Conservation (phyloP, 2,797 vertebrate genomes). For the Hyperoplus immaculatus region DNA sequence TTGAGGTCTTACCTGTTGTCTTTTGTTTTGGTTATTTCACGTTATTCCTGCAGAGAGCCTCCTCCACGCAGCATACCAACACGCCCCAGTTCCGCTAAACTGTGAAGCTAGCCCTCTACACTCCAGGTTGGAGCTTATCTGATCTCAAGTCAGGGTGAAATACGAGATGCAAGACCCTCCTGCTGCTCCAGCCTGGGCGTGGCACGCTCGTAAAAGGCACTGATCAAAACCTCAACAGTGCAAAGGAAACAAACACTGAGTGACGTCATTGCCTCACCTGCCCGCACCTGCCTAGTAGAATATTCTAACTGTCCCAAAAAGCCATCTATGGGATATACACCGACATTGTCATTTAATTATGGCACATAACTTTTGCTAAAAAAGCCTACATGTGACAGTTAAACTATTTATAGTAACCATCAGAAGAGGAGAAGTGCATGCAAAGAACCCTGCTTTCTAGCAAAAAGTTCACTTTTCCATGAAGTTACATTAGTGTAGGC, state of each 20-base stretch:
- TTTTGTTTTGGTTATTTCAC: conserved; percentile 22
- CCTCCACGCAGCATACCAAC: conserved; percentile 22
- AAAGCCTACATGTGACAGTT: background rate
- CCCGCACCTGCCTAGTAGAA: background rate
- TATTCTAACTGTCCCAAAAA: too few relatives aligned
- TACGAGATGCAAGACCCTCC: conserved; percentile 27
- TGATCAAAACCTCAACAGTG: background rate
- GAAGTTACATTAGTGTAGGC: background rate
- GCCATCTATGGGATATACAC: background rate
- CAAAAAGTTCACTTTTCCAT: background rate
- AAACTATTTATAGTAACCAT: background rate
- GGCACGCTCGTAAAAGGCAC: conserved; percentile 4
- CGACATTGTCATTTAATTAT: background rate
- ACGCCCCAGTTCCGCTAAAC: conserved; percentile 34
- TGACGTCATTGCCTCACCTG: background rate
- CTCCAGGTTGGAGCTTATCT: conserved; percentile 10
- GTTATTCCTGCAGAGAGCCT: background rate
- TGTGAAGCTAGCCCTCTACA: conserved; percentile 9
- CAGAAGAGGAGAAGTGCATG: background rate
- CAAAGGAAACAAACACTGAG: background rate
- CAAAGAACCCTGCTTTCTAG: background rate
- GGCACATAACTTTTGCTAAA: background rate
- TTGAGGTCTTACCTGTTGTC: conserved; percentile 75
- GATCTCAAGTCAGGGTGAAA: conserved; percentile 30
- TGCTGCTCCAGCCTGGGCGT: conserved; percentile 37